Evolutionary conservation across 2,797 vertebrate species (phyloP), one percentile per base, ranked within the genome.

Genomic region (Chanos chanos): DNA sequence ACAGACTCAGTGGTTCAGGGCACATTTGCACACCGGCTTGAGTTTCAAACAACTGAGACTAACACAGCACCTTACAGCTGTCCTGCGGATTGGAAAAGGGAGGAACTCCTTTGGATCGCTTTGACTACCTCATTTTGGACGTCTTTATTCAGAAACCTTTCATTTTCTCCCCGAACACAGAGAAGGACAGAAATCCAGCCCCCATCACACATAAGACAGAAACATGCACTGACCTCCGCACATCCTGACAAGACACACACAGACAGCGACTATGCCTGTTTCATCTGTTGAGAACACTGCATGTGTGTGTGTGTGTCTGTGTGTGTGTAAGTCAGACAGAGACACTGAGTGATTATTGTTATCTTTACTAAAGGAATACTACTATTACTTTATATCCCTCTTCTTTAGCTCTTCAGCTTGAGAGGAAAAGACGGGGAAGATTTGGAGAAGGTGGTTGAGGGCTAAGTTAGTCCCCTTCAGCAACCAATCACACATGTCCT

Each of bases 81-180:
- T 50, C 51, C 59, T 48, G 31, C 44, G 60, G 54, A 60, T 64
- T 70, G 60, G 9, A 3, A 39, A 27, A 66, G 66, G 50, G 43
- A 71, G 39, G 41, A 54, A 70, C 64, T 25, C 70, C 61, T 73
- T 54, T 45, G 52, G 45, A 34, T 24, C 16, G 49, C 41, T 63
- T 63, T 33, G 51, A 72, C 69, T 59, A 68, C 66, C 73, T 88
- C 86, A 88, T 88, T 89, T 87, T 68, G 74, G 80, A 58, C 44
- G 81, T 81, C 83, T 89, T 88, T 87, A 82, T 76, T 69, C 77
- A 83, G 83, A 89, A 82, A 88, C 82, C 80, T 81, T 84, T 90
- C 82, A 90, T 90, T 90, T 89, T 89, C 88, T 85, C 75, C 61
- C 50, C 48, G 60, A 52, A 41, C 63, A 28, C 73, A 72, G 59